Base-by-base conservation (phyloP, 2,797 vertebrate species). In the Parauchenoglanis ngamensis region DNA sequence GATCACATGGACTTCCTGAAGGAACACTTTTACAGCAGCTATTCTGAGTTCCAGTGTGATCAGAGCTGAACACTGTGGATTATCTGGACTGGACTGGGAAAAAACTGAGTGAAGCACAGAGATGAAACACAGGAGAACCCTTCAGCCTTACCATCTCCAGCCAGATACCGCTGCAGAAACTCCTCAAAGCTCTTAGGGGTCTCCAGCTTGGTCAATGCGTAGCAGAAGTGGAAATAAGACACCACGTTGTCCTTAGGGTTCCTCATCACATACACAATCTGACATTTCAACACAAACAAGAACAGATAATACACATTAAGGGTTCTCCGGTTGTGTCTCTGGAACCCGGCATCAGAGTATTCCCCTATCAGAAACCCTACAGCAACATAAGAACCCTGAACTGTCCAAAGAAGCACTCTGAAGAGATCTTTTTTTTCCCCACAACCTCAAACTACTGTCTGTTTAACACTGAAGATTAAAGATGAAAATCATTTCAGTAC, bases 231-330 rank as follows among this genome's bases (percentile, higher is more conserved):
- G 80, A 90, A 94, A 90, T 91, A 94, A 1, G 93, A 95, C 13
- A 90, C 90, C 0, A 84, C 23, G 59, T 87, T 92, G 90, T 94
- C 94, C 86, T 94, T 94, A 61, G 93, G 93, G 87, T 94, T 95
- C 83, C 94, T 87, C 88, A 90, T 92, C 83, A 94, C 91, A 54
- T 95, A 94, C 54, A 94, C 84, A 1, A 94, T 91, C 94, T 94
- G 91, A 84, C 0, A 75, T 57, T 83, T 59, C 77, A 85, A 85
- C 87, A 73, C 1, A 78, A 15, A 87, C 21, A 61, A n/a, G 31
- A 77, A 19, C 28, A 85, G 21, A 84, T 15, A 56, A 10, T 4
- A 21, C n/a, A 78, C 28, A 4, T 75, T 49, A 75, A 13, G 3
- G 72, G 72, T 52, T 76, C n/a, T 57, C 10, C 28, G 4, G n/a